Evolutionary conservation across 2,888 invertebrate species (phyloP), one percentile per base, ranked within the genome.

Genomic region (Cephus runcator): DNA sequence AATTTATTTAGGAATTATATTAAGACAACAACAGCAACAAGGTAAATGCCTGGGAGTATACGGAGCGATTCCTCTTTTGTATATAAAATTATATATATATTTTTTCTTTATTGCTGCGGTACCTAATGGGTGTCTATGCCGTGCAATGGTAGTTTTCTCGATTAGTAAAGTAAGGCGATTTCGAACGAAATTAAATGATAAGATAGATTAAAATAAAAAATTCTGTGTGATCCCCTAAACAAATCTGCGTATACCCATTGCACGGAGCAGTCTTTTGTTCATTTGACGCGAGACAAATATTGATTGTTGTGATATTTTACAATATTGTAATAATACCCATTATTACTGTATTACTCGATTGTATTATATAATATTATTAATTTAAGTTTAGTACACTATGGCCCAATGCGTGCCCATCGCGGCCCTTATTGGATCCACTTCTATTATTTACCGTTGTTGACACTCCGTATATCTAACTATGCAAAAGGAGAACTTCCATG

Each of bases 231-330:
- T 56, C 23, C 56, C 2, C 9, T 23, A 56, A 56, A 56, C 56
- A 23, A 23, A 23, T 56, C 23, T 56, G 23, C 56, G 56, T 56
- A 56, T 56, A 15, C 23, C 23, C 56, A 56, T 56, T 56, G 56
- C 56, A 56, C 56, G 56, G 15, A 31, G 82, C 79, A 81, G 80
- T 81, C 82, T 85, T 85, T 85, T 82, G 83, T 85, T 85, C 77
- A 79, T 83, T 84, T 83, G 80, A 83, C 84, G 83, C 83, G 85
- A 86, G 85, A 86, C 86, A 86, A 88, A 90, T 89, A 89, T 89
- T 88, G 87, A 89, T 73, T 87, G 87, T 90, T 91, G 91, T 91
- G 91, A 91, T 91, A 91, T 90, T 91, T 90, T 90, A 89, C 86
- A 88, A 90, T 86, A 83, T 81, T 86, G 87, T 88, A 87, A 87